phyloP scores from a whole-genome alignment of 1,140 invertebrate species.

The Psix sp. region DNA sequence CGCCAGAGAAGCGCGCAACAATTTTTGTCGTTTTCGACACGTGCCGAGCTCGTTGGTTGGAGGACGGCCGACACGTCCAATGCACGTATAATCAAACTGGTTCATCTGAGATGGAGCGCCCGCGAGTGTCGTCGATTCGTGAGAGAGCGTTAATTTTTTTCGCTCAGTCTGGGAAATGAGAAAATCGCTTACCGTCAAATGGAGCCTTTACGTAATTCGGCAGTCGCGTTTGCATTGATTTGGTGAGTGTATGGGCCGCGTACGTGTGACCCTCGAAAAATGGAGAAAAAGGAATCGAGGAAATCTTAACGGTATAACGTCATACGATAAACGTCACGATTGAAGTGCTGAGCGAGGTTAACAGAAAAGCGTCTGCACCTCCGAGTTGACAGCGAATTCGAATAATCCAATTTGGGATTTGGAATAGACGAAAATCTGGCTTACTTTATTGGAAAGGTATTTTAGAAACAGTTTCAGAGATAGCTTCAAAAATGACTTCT shows the following conservation, averaged over 20 bases:
- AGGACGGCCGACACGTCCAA: conserved; percentile 27
- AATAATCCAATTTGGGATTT: conserved; percentile 25
- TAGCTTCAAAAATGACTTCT: conserved; percentile 6
- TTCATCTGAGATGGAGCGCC: conserved; percentile 17
- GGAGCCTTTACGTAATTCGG: conserved; percentile 20
- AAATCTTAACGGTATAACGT: conserved; percentile 47
- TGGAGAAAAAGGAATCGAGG: too few species aligned
- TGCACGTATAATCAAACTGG: conserved; percentile 52
- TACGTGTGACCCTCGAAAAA: conserved; percentile 24
- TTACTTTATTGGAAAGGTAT: too few species aligned
- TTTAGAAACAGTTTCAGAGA: not conserved
- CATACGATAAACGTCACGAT: conserved; percentile 53
- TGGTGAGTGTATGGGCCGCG: conserved; percentile 1
- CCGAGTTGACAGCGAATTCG: conserved; percentile 35
- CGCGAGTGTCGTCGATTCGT: conserved; percentile 6
- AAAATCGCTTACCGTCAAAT: conserved; percentile 13
- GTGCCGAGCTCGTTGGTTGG: conserved; percentile 34
- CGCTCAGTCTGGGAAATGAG: conserved; percentile 1
- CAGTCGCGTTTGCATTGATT: conserved; percentile 10
- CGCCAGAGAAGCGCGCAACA: conserved; percentile 57
- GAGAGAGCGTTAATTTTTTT: conserved; percentile 2
- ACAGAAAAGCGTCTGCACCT: conserved; percentile 38
- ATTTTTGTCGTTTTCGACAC: conserved; percentile 54
- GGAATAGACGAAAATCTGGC: not conserved
- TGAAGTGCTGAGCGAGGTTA: conserved; percentile 40